A percentile compares a stretch with the other conserved stretches of the same genome.
These are phyloP conservation scores for Odontocolon sp. DNA, from an alignment of 2,888 invertebrate genomes.

Conservation along the genomic window DNA sequence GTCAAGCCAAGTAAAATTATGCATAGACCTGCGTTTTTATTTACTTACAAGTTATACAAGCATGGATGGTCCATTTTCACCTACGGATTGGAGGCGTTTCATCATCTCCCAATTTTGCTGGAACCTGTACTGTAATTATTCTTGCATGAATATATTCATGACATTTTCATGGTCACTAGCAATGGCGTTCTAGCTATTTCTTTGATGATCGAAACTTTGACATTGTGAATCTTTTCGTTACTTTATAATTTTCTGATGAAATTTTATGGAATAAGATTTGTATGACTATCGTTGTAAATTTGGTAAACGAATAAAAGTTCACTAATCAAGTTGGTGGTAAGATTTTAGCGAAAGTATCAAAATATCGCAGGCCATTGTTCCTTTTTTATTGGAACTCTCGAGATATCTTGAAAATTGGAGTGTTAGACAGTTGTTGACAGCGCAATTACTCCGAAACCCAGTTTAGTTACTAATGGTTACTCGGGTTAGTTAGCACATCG, in stretches of 20 bases:
- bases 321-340: too few relatives aligned
- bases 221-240: neutral
- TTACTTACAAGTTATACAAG: neutral
- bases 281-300: neutral
- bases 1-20: conserved; percentile 21
- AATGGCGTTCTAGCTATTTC: neutral
- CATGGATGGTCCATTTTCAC: conserved; percentile 21
- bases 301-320: neutral
- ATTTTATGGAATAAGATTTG: neutral
- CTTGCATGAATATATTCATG: conserved; percentile 32
- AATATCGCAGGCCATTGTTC: too few relatives aligned
- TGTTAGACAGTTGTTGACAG: too few relatives aligned
- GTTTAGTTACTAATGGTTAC: too few relatives aligned
- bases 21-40: neutral
- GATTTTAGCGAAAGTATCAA: too few relatives aligned
- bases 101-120: neutral
- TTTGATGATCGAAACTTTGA: neutral
- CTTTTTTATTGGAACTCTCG: too few relatives aligned
- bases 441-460: too few relatives aligned
- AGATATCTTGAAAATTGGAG: too few relatives aligned
- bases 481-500: too few relatives aligned
- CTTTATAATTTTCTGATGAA: neutral
- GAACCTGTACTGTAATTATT: conserved; percentile 18
- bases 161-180: conserved; percentile 10
- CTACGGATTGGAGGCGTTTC: conserved; percentile 5